These are phyloP conservation scores for Acronicta leporina DNA, from an alignment of 2,888 invertebrate species.

Conservation along the genomic window DNA sequence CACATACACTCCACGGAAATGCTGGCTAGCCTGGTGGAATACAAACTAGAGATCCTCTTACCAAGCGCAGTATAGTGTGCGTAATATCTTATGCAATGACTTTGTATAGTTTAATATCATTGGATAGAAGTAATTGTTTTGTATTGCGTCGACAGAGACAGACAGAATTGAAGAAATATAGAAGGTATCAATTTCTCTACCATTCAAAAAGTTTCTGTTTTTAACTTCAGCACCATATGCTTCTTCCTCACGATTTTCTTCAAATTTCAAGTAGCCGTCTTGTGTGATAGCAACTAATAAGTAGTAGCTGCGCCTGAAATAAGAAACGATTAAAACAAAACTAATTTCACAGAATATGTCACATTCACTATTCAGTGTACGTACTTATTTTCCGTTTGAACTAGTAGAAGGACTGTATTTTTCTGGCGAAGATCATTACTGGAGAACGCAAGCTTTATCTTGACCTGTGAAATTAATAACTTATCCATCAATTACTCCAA, in stretches of 20 bases:
- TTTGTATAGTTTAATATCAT: too few species aligned
- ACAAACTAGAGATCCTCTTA: too few species aligned
- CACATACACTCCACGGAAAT: too few species aligned
- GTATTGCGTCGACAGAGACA: too few species aligned
- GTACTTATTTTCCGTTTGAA: conserved; percentile 95
- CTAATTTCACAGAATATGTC: neutral
- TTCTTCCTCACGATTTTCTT: conserved; percentile 94
- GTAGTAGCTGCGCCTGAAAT: conserved; percentile 93
- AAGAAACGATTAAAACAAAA: neutral
- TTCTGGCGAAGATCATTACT: conserved; percentile 94
- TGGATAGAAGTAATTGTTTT: too few species aligned
- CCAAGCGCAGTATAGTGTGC: too few species aligned
- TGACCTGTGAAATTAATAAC: conserved; percentile 89
- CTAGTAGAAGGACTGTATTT: conserved; percentile 93
- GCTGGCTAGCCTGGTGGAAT: too few species aligned
- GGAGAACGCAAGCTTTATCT: conserved; percentile 96
- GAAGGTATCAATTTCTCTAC: conserved; percentile 78
- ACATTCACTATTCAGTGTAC: conserved; percentile 41
- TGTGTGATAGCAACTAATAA: conserved; percentile 94
- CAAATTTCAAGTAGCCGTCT: conserved; percentile 95
- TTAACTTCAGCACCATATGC: conserved; percentile 93
- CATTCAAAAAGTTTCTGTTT: conserved; percentile 94
- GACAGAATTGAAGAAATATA: too few species aligned
- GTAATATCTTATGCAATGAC: too few species aligned
- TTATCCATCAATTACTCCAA: too few species aligned